Conservation (phyloP, 2,113 vertebrate genomes). For the Stegostoma tigrinum region DNA sequence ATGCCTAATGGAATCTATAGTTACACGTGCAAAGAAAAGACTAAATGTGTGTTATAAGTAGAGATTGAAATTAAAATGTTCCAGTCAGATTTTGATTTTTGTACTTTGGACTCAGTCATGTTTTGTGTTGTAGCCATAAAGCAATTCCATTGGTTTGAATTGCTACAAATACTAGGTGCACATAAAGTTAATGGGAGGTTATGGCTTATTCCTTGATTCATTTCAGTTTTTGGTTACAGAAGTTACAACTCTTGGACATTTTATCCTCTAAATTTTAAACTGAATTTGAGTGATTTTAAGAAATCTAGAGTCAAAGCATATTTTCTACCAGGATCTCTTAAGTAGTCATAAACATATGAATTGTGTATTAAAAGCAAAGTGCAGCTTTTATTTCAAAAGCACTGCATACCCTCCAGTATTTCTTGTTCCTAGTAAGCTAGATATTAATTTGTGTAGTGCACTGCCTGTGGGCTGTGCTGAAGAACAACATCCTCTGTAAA, state of each 20-base stretch:
- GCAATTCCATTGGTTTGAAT: not conserved
- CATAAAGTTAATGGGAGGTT: not conserved
- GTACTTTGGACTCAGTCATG: not conserved
- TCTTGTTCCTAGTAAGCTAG: not conserved
- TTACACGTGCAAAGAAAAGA: not conserved
- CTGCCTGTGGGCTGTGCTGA: not conserved
- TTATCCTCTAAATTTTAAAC: constrained; percentile 1
- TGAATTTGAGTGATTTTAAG: not conserved
- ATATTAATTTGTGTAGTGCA: not conserved
- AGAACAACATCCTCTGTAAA: not conserved
- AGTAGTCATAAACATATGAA: not conserved
- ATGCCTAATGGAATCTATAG: not conserved
- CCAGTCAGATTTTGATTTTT: not conserved
- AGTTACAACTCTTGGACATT: not conserved
- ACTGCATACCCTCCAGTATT: not conserved
- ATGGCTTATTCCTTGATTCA: not conserved
- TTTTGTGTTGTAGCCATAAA: not conserved
- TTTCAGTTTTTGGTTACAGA: not conserved
- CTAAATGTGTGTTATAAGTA: not conserved
- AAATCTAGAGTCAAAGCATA: not conserved
- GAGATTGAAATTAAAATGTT: not conserved
- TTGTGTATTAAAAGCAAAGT: not conserved
- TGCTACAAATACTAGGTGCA: not conserved
- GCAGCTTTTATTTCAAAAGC: not conserved
- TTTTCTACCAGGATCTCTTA: not conserved